Evolutionary conservation across 2,797 vertebrate genomes (phyloP), one percentile per base, ranked within the genome.

Genomic region (Enteromius unitaeniatus): DNA sequence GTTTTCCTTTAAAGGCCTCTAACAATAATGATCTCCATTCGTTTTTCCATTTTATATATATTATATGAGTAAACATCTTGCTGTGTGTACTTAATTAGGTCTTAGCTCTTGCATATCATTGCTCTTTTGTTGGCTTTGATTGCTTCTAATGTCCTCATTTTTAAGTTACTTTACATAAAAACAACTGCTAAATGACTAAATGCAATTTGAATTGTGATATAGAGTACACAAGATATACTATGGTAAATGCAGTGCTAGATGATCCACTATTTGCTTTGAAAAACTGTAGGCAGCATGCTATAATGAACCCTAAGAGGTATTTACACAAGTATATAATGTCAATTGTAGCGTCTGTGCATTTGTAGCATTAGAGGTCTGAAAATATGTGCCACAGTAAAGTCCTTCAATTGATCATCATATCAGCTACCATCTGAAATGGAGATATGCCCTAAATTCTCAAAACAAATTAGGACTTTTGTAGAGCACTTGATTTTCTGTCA

Each of bases 391-490:
- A 37, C 5, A 47, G 51, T 31, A 28, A 72, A 62, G 21, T 81
- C 42, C 42, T 62, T 64, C 55, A 74, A n/a, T 34, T 49, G 55
- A 81, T 73, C 19, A 49, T 81, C 78, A 79, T 84, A 86, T 82
- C 81, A 79, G 62, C 79, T 45, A 51, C 76, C 45, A 81, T 85
- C 78, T 78, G 55, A 82, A 86, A 86, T 77, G 47, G 76, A 77
- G 79, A 73, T 68, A 82, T 82, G 65, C 75, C 67, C 37, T 67
- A 83, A 85, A 86, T 79, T 76, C 78, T 81, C 78, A n/a, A 68
- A 84, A 75, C 75, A 84, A 79, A 86, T 87, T 77, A 28, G 83
- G 74, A 84, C 82, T 84, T 81, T 81, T 23, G 40, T 65, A 77
- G 75, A 65, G 78, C 70, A 58, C 55, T 74, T 77, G 73, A 47